Conservation (phyloP, 2,797 vertebrate species). For the Heliangelus exortis region DNA sequence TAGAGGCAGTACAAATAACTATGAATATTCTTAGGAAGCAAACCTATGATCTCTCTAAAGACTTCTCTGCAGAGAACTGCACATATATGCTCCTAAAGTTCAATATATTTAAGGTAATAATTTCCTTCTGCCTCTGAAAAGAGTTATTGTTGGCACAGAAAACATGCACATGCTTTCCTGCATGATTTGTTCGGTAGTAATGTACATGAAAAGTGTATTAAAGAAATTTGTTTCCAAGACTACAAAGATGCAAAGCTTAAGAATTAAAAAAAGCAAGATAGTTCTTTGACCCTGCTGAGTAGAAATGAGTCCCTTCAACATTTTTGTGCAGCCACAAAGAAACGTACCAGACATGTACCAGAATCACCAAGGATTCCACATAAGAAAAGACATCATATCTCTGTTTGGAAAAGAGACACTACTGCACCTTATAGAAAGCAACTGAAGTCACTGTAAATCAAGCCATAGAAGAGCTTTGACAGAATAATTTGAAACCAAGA, state of each 20-base stretch:
- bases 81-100: neutral
- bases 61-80: slow-evolving; percentile 5
- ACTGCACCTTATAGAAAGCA: neutral
- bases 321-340: neutral
- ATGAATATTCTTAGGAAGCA: slow-evolving; percentile 1
- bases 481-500: neutral
- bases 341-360: neutral
- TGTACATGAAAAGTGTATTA: neutral
- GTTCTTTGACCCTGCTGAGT: neutral
- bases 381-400: neutral
- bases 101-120: slow-evolving; percentile 31
- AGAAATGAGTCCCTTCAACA: neutral
- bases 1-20: neutral
- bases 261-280: neutral
- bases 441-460: neutral
- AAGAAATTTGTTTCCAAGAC: slow-evolving; percentile 21
- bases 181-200: neutral
- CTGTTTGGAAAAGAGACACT: neutral
- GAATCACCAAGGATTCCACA: neutral
- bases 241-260: slow-evolving; percentile 1
- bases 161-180: neutral
- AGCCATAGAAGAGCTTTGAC: neutral
- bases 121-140: slow-evolving; percentile 20
- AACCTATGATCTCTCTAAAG: neutral
- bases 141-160: neutral